Conservation (phyloP, 2,113 vertebrate species). For the Axis porcinus region DNA sequence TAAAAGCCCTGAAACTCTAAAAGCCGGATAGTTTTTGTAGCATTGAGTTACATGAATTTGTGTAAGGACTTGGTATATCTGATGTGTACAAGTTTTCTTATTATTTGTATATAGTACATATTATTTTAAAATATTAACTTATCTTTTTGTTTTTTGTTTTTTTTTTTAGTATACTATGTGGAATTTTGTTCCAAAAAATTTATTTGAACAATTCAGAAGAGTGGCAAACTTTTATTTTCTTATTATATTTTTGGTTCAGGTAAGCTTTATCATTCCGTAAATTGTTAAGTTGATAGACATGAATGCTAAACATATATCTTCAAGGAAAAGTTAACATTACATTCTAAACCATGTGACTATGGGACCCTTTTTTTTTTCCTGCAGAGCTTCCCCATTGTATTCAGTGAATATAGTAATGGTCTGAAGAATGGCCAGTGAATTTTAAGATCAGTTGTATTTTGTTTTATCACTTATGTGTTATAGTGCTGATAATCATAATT, state of each 20-base stretch:
- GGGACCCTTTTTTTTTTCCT: neutral
- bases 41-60: slow-evolving; percentile 2
- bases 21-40: neutral
- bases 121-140: slow-evolving; percentile 50
- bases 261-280: slow-evolving; percentile 78
- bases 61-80: neutral
- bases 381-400: neutral
- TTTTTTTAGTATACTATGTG: slow-evolving; percentile 92
- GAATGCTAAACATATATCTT: slow-evolving; percentile 7
- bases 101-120: neutral
- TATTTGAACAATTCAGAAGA: slow-evolving; percentile 99
- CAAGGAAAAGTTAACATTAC: neutral
- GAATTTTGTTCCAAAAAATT: slow-evolving; percentile 99
- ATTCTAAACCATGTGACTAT: neutral
- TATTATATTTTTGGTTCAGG: slow-evolving; percentile 99
- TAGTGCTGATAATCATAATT: neutral
- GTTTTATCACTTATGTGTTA: neutral
- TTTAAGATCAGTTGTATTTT: slow-evolving; percentile 21
- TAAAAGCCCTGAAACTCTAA: neutral
- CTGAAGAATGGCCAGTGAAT: slow-evolving; percentile 9
- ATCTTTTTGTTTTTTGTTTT: neutral
- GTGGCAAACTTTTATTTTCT: slow-evolving; percentile 99
- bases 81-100: slow-evolving; percentile 1
- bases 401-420: neutral
- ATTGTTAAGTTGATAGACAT: slow-evolving; percentile 21